A percentile compares a stretch with the other conserved stretches of the same genome.
phyloP scores from a whole-genome alignment of 2,888 invertebrate species.

The Corbicula japonica region DNA sequence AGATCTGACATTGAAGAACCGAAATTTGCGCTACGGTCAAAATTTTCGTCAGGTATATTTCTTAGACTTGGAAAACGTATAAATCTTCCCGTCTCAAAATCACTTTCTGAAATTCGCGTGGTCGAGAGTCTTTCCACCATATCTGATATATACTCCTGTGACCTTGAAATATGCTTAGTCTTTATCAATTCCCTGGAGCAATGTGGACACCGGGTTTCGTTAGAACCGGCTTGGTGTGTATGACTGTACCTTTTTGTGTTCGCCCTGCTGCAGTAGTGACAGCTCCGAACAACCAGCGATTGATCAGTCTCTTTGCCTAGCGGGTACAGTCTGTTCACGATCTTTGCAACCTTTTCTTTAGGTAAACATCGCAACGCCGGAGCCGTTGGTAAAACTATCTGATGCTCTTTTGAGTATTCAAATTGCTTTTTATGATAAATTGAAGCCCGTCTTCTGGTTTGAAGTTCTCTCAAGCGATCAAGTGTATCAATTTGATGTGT shows the following conservation, averaged over 20 bases:
- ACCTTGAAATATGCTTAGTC: neutral
- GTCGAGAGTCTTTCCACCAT: slow-evolving; percentile 8
- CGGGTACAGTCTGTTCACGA: slow-evolving; percentile 1
- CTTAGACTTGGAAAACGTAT: slow-evolving; percentile 3
- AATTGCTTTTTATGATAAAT: neutral
- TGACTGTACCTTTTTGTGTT: too few relatives aligned
- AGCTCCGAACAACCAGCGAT: too few relatives aligned
- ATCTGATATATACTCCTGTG: neutral
- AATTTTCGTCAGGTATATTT: too few relatives aligned
- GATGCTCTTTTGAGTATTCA: slow-evolving; percentile 1
- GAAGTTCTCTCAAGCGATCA: neutral
- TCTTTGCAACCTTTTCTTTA: neutral
- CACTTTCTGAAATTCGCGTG: neutral
- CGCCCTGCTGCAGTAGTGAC: too few relatives aligned
- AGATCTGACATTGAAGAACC: too few relatives aligned
- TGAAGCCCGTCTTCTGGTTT: slow-evolving; percentile 3
- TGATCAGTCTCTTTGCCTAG: neutral
- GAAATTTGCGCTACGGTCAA: too few relatives aligned
- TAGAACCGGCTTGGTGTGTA: too few relatives aligned
- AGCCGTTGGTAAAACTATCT: slow-evolving; percentile 1
- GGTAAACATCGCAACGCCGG: slow-evolving; percentile 7
- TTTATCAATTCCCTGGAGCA: too few relatives aligned
- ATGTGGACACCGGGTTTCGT: too few relatives aligned
- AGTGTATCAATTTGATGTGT: neutral
- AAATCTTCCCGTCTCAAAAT: slow-evolving; percentile 1